phyloP scores from a whole-genome alignment of 2,888 invertebrate genomes.

The Eugnorisma glareosa region DNA sequence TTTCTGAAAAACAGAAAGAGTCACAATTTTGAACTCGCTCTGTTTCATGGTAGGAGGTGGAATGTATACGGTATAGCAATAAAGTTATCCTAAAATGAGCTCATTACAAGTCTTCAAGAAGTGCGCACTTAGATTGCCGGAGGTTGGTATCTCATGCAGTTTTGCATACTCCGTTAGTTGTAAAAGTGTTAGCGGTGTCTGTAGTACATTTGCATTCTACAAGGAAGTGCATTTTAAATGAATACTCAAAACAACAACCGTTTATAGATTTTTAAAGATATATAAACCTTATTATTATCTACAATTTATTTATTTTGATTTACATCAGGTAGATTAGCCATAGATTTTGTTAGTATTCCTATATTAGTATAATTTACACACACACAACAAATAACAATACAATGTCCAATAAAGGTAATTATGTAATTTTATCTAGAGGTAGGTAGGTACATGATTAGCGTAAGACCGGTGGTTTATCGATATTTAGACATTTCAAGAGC shows the following conservation, averaged over 20 bases:
- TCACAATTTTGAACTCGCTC: background rate
- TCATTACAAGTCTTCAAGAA: conserved; percentile 50
- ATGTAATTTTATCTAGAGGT: background rate
- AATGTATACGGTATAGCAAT: conserved; percentile 27
- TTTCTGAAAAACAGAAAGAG: background rate
- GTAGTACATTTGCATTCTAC: conserved; percentile 37
- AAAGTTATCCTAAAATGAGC: conserved; percentile 32
- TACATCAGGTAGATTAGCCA: too few relatives aligned
- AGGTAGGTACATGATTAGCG: background rate
- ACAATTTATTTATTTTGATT: too few relatives aligned
- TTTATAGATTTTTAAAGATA: background rate
- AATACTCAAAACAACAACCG: conserved; percentile 4
- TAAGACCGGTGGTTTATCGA: conserved; percentile 32
- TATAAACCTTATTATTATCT: background rate
- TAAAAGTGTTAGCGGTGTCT: conserved; percentile 54
- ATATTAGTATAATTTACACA: too few relatives aligned
- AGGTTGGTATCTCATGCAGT: conserved; percentile 41
- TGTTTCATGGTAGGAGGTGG: background rate
- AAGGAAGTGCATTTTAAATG: conserved; percentile 11
- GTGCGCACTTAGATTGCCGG: conserved; percentile 38
- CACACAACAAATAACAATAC: too few relatives aligned
- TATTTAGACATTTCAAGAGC: conserved; percentile 34
- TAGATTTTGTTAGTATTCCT: too few relatives aligned
- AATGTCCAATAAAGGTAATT: background rate
- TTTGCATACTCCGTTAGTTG: conserved; percentile 58